Evolutionary conservation across 2,797 vertebrate genomes (phyloP).

Genomic region (Pelodytes ibericus): DNA sequence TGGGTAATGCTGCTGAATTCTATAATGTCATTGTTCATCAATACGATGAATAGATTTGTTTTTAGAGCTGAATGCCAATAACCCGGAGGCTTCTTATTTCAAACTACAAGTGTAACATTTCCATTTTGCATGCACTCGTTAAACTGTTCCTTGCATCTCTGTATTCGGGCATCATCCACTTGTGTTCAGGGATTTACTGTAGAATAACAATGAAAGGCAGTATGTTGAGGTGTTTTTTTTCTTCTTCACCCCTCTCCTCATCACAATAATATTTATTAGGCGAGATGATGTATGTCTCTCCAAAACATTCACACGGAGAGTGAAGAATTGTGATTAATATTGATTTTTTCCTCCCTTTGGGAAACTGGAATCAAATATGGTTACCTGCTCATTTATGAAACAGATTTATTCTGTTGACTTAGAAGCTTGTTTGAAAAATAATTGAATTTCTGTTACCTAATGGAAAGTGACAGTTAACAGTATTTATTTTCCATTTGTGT

Average conservation of each 20-base stretch:
- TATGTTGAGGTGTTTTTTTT: conserved; percentile 53
- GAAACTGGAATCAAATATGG: conserved; percentile 93
- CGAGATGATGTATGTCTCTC: conserved; percentile 82
- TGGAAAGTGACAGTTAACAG: conserved; percentile 95
- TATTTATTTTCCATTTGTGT: conserved; percentile 85
- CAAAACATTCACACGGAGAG: conserved; percentile 85
- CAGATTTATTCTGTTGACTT: conserved; percentile 95
- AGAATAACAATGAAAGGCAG: neutral
- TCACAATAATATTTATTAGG: conserved; percentile 81
- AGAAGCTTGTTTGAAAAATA: conserved; percentile 96
- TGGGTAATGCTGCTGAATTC: neutral
- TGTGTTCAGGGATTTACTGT: conserved; percentile 19
- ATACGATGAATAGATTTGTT: conserved; percentile 21
- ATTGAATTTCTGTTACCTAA: conserved; percentile 93
- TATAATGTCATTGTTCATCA: conserved; percentile 26
- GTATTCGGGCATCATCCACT: conserved; percentile 6
- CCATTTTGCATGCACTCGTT: conserved; percentile 1
- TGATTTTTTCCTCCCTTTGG: conserved; percentile 92
- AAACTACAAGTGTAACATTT: conserved; percentile 29
- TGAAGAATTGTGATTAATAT: conserved; percentile 96
- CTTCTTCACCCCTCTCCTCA: conserved; percentile 60
- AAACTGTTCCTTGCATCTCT: neutral
- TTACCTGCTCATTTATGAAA: conserved; percentile 96
- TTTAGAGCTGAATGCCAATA: neutral
- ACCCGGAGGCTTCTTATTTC: conserved; percentile 3